Evolutionary conservation across 2,888 invertebrate species (phyloP).

Genomic region (Dioctria linearis): DNA sequence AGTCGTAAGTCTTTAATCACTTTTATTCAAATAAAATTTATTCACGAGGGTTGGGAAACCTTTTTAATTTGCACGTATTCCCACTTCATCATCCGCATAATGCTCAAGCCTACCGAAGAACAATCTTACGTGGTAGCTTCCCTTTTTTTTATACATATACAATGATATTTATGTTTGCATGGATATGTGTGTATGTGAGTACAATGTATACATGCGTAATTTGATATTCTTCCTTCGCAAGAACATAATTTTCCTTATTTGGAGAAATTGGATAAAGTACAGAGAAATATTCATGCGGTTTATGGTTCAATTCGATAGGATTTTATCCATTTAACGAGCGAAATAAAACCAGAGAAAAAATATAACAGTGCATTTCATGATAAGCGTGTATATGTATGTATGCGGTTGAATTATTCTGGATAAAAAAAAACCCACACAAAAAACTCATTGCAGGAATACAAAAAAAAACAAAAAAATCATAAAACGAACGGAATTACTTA

Average conservation of each 20-base stretch:
- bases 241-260: not conserved
- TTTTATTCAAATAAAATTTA: not conserved
- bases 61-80: slow-evolving; percentile 39
- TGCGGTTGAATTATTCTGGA: no score
- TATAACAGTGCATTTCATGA: no score
- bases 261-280: not conserved
- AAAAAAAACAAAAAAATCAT: no score
- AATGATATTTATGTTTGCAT: no score
- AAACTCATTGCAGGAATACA: no score
- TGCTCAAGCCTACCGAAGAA: not conserved
- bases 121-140: slow-evolving; percentile 9
- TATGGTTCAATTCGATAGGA: no score
- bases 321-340: no score
- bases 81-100: slow-evolving; percentile 31
- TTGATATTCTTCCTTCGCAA: not conserved
- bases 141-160: not conserved
- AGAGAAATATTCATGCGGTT: not conserved
- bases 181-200: not conserved
- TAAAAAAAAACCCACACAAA: no score
- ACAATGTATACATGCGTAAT: not conserved
- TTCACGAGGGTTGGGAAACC: slow-evolving; percentile 4
- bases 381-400: no score
- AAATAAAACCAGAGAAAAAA: no score
- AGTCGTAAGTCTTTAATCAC: not conserved
- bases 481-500: no score